Evolutionary conservation across 2,888 invertebrate genomes (phyloP), one percentile per base, ranked within the genome.

Genomic region (Drosophila putrida): DNA sequence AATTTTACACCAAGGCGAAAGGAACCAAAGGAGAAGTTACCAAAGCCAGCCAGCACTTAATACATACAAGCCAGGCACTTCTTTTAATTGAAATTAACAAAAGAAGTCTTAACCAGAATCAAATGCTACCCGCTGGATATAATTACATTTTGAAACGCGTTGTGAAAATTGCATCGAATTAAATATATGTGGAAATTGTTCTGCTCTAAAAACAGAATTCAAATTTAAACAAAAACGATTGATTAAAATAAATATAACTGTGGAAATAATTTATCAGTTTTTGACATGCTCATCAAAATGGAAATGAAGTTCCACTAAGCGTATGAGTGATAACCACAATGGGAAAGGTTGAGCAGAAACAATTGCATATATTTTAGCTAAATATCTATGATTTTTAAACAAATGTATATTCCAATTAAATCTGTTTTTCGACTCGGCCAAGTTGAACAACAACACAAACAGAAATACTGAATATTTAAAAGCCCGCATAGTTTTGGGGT

Each of bases 401-500:
- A 53, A 31, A 54, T 54, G 33, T 41, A 54, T 54, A 33, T 43
- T 33, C 5, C 11, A 31, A 25, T 57, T 49, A 27, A 20, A 43
- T 53, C 38, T 35, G 27, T 51, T 63, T 63, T 31, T 9, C 63
- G 8, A 57, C 59, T 50, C 54, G 25, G 25, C 43, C 11, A 27
- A 27, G 55, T 28, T 68, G 57, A 63, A 41, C 46, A 54, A 36
- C 6, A 55, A 55, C 25, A 36, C n/a, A 27, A 35, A 36, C 15
- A 44, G 1, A 33, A 33, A 31, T 33, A 25, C 55, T 49, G 71
- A 67, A 67, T 60, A 63, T 55, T 62, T 62, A 67, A 74, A 77
- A 53, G 25, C 20, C 28, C 20, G 58, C 69, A 73, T 78, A 78
- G 74, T 68, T 78, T 75, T 58, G 53, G 53, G 60, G 74, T 25